These are phyloP conservation scores for Megalops cyprinoides DNA, from an alignment of 2,797 vertebrate genomes.

Conservation along the genomic window DNA sequence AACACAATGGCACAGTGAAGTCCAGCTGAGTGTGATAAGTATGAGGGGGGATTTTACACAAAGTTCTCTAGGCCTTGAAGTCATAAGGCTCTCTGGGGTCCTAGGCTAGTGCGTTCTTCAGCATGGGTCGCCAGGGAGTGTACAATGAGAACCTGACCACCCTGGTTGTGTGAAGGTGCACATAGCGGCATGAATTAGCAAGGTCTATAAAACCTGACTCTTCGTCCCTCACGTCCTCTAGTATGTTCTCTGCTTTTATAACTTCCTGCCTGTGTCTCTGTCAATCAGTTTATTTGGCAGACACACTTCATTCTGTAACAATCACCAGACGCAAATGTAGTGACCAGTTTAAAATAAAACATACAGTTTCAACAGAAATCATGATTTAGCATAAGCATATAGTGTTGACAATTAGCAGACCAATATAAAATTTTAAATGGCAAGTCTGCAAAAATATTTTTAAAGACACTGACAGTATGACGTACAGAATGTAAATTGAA, in stretches of 20 bases:
- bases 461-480: too few relatives aligned
- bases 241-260: neutral
- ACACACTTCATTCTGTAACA: too few relatives aligned
- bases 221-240: neutral
- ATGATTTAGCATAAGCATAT: too few relatives aligned
- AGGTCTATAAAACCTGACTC: neutral
- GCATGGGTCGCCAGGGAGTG: neutral
- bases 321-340: too few relatives aligned
- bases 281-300: too few relatives aligned
- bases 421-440: too few relatives aligned
- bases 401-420: too few relatives aligned
- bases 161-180: neutral
- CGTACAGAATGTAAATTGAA: too few relatives aligned
- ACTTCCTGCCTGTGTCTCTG: neutral
- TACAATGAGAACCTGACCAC: conserved; percentile 7
- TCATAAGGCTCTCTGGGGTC: neutral
- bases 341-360: too few relatives aligned
- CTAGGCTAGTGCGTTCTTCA: neutral
- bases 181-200: neutral
- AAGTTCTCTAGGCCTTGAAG: neutral
- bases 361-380: too few relatives aligned
- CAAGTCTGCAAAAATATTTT: too few relatives aligned
- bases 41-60: neutral
- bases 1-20: neutral
- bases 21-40: neutral